Evolutionary conservation across 2,888 invertebrate genomes (phyloP), one percentile per base, ranked within the genome.

Genomic region (Tipula vernalis): DNA sequence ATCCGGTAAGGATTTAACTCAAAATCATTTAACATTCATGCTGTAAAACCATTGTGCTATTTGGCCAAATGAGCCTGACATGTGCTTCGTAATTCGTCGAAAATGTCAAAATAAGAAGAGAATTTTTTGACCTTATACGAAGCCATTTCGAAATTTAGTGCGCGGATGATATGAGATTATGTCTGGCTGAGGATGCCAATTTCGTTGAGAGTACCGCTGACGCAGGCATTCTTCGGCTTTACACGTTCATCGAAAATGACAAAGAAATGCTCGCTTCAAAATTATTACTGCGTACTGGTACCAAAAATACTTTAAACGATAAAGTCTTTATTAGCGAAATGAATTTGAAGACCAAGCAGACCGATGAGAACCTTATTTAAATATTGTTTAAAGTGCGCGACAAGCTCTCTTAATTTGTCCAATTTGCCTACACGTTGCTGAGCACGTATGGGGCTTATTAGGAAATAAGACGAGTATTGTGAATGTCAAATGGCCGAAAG

Each of bases 31-130:
- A 88, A 99, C 99, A 0, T 99, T 96, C 91, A 98, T 94, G 90
- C 94, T 99, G 87, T 99, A 99, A 92, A 98, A 97, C 91, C 99
- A 99, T 90, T 95, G 95, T 88, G 99, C 99, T 0, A 97, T 99
- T 86, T 99, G 99, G 99, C 95, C 96, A 0, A 93, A 96, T 0
- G 95, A 98, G 89, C 94, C 95, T 99, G 99, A 0, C 99, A 99
- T 92, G 93, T 99, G 18, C 92, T 99, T 91, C 92, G 99, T 84
- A 99, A 99, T 91, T 98, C 98, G 0, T 95, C 98, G 5, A 99
- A 99, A 94, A 99, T 99, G 99, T 99, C 99, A 0, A 99, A 99
- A 91, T 98, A 98, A 0, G 99, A 99, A 44, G 99, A 99, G 0
- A 99, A 99, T 91, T 99, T 99, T 92, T 92, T 99, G 89, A 99